phyloP scores from a whole-genome alignment of 1,140 invertebrate genomes.

The Heliconius hewitsoni region DNA sequence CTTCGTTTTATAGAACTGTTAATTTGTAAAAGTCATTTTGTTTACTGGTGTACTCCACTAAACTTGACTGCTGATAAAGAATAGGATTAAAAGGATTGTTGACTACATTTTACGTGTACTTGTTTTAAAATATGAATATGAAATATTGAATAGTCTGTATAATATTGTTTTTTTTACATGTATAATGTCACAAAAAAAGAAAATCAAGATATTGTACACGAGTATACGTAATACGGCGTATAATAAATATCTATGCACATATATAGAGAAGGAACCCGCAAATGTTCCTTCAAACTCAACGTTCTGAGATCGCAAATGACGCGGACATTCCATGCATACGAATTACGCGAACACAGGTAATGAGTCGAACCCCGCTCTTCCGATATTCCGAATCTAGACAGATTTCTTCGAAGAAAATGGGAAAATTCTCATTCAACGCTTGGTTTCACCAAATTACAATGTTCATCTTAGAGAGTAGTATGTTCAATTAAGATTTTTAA shows the following conservation, averaged over 20 bases:
- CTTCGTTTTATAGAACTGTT: background rate
- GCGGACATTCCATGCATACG: slow-evolving; percentile 25
- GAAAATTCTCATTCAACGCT: background rate
- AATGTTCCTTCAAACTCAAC: background rate
- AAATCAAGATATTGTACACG: no score
- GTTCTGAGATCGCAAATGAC: slow-evolving; percentile 13
- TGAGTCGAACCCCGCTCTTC: background rate
- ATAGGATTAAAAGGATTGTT: no score
- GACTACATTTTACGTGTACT: no score
- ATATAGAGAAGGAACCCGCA: background rate
- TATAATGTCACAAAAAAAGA: no score
- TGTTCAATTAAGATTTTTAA: no score
- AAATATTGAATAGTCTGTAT: no score
- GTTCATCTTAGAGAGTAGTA: background rate
- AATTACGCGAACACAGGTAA: slow-evolving; percentile 14
- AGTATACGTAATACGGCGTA: no score
- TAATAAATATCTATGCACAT: no score
- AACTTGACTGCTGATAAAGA: no score
- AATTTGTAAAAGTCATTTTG: background rate
- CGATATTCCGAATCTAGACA: background rate
- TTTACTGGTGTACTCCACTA: no score
- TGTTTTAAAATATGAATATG: no score
- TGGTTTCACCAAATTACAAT: background rate
- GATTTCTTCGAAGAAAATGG: background rate
- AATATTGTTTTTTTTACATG: no score